These are phyloP conservation scores for Aphidius ervi DNA, from an alignment of 1,140 invertebrate genomes.

Conservation along the genomic window DNA sequence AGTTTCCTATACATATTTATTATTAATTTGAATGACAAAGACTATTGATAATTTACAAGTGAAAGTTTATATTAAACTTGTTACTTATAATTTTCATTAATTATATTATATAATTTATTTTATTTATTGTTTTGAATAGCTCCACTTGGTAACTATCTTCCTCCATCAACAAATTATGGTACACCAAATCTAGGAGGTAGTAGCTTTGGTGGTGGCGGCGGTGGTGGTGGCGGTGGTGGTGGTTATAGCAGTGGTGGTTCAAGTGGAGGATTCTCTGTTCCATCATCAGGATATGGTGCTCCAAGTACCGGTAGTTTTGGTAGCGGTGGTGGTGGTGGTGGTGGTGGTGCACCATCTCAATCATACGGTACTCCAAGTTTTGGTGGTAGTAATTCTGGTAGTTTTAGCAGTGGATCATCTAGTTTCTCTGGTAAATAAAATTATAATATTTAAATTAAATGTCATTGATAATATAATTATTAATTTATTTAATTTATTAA, in stretches of 20 bases:
- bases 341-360: constrained; percentile 36
- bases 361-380: constrained; percentile 42
- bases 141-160: constrained; percentile 45
- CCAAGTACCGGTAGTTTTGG: constrained; percentile 25
- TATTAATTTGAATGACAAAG: too few species aligned
- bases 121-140: constrained; percentile 1
- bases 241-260: constrained; percentile 30
- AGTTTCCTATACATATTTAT: too few species aligned
- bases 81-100: background rate
- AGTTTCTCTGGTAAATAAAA: too few species aligned
- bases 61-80: too few species aligned
- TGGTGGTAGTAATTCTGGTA: constrained; percentile 17
- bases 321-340: constrained; percentile 17
- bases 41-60: too few species aligned
- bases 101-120: too few species aligned
- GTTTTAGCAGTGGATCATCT: constrained; percentile 19
- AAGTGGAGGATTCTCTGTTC: constrained; percentile 28
- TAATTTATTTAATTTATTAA: too few species aligned
- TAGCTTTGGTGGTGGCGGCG: constrained; percentile 27
- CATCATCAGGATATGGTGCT: constrained; percentile 34
- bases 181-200: constrained; percentile 51
- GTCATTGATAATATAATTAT: too few species aligned
- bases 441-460: too few species aligned
- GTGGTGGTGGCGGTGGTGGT: constrained; percentile 35
- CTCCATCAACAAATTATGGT: constrained; percentile 53